These are phyloP conservation scores for Rapana venosa DNA, from an alignment of 2,888 invertebrate species.

Conservation along the genomic window DNA sequence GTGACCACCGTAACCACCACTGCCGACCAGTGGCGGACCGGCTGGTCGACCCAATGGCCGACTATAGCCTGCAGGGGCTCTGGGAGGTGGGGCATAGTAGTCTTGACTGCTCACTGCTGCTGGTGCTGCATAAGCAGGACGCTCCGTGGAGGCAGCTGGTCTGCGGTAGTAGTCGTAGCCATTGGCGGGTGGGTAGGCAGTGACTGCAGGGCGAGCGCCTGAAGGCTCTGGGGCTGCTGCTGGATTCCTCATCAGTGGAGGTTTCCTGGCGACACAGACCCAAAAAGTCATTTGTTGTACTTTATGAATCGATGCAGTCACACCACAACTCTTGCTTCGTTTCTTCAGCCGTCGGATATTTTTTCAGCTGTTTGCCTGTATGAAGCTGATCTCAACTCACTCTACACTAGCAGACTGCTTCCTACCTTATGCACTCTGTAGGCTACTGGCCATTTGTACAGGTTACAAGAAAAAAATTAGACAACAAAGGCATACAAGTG, in stretches of 20 bases:
- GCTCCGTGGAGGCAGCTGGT: slow-evolving; percentile 32
- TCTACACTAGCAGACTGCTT: too few species aligned
- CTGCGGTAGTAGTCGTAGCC: slow-evolving; percentile 54
- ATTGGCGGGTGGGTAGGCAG: slow-evolving; percentile 50
- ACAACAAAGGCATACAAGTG: too few species aligned
- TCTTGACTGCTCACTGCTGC: slow-evolving; percentile 34
- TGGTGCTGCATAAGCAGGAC: slow-evolving; percentile 31
- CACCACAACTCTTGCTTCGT: too few species aligned
- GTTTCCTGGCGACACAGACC: not conserved
- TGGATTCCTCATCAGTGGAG: not conserved
- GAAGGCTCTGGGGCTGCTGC: slow-evolving; percentile 3
- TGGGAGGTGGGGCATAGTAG: slow-evolving; percentile 8
- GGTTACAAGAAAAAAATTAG: too few species aligned
- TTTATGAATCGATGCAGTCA: too few species aligned
- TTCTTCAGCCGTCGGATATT: too few species aligned
- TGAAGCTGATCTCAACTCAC: too few species aligned
- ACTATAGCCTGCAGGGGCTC: slow-evolving; percentile 1
- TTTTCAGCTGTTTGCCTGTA: too few species aligned
- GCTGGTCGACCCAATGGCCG: not conserved
- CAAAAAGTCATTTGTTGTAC: too few species aligned
- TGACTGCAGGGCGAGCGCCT: slow-evolving; percentile 45
- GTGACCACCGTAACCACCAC: not conserved
- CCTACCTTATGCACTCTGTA: too few species aligned
- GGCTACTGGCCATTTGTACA: too few species aligned
- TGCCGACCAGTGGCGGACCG: not conserved